Percentiles rank a stretch among this genome's conserved stretches.
These are phyloP conservation scores for Pelecanus crispus DNA, from an alignment of 2,113 vertebrate genomes.

Conservation along the genomic window DNA sequence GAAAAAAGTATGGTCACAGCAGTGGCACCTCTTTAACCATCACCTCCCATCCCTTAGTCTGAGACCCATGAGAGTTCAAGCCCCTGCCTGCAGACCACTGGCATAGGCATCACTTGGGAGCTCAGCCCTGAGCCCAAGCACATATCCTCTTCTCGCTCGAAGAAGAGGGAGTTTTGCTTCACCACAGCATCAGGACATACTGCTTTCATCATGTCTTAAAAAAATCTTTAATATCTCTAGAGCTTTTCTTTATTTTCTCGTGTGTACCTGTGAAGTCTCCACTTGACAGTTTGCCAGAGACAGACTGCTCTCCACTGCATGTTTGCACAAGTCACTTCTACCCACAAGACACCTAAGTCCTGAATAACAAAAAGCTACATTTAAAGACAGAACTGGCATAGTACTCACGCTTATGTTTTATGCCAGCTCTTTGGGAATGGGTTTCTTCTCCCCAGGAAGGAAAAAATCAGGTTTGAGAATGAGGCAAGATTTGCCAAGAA, in stretches of 20 bases:
- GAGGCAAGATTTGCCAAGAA: neutral
- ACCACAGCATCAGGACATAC: neutral
- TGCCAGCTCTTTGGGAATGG: neutral
- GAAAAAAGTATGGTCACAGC: neutral
- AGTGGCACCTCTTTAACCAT: neutral
- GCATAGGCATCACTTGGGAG: neutral
- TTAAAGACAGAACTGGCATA: neutral
- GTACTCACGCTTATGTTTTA: neutral
- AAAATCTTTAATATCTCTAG: neutral
- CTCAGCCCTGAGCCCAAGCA: neutral
- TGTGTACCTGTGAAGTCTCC: neutral
- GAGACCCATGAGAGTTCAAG: neutral
- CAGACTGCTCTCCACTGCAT: neutral
- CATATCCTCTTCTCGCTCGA: fast-evolving
- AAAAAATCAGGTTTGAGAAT: neutral
- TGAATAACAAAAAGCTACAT: neutral
- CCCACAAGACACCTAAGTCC: too few relatives aligned
- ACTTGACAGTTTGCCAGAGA: neutral
- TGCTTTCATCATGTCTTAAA: fast-evolving
- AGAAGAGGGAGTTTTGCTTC: neutral
- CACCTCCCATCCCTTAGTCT: neutral
- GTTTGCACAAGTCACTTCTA: neutral
- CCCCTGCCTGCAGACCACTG: neutral
- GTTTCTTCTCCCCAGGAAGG: neutral
- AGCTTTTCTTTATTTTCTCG: neutral